These are phyloP conservation scores for Drosophila meridionalis DNA, from an alignment of 2,888 invertebrate species.

Conservation along the genomic window DNA sequence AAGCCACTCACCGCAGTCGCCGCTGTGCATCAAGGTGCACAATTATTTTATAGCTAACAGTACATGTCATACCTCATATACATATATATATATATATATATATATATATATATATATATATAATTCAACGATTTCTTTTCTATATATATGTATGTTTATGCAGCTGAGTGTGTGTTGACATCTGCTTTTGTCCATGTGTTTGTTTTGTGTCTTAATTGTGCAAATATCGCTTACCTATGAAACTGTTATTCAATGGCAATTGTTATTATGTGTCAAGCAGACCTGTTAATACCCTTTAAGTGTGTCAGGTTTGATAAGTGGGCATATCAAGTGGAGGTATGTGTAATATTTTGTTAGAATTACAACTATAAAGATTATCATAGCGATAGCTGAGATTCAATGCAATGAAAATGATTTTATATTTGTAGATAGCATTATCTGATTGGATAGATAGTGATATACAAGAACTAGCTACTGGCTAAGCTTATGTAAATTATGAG, in stretches of 20 bases:
- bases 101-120: neutral
- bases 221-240: constrained; percentile 21
- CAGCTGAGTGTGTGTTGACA: constrained; percentile 5
- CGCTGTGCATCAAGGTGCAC: constrained; percentile 38
- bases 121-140: constrained; percentile 28
- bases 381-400: neutral
- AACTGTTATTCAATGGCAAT: constrained; percentile 26
- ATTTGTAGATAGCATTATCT: neutral
- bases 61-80: constrained; percentile 38
- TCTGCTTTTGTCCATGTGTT: constrained; percentile 17
- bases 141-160: neutral
- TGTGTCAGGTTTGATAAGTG: neutral
- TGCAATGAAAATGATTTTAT: neutral
- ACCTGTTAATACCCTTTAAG: constrained; percentile 4
- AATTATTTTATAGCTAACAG: constrained; percentile 54
- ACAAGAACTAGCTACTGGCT: too few species aligned
- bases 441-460: neutral
- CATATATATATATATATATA: neutral
- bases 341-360: neutral
- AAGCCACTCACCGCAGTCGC: constrained; percentile 70
- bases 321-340: neutral
- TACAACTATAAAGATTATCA: neutral
- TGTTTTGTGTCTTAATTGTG: constrained; percentile 33
- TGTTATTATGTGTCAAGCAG: neutral
- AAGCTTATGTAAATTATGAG: too few species aligned